Conservation (phyloP, 2,113 vertebrate species). For the Phylloscopus trochiloides region DNA sequence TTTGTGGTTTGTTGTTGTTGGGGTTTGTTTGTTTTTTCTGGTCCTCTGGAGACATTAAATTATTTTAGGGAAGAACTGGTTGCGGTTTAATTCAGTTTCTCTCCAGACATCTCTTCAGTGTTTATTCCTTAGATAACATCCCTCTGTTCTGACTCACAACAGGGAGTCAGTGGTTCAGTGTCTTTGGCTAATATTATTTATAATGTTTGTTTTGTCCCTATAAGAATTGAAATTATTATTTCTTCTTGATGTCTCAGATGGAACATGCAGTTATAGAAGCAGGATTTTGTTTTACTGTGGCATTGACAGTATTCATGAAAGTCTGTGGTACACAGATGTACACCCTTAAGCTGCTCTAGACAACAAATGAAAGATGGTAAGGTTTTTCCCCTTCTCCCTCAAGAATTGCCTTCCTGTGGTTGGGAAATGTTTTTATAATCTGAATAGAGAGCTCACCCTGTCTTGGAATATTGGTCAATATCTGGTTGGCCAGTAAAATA, state of each 20-base stretch:
- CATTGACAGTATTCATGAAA: background rate
- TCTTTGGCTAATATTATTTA: background rate
- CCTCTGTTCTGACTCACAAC: background rate
- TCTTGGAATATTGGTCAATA: background rate
- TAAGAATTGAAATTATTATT: background rate
- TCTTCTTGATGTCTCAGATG: background rate
- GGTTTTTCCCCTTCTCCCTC: background rate
- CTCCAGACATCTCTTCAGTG: background rate
- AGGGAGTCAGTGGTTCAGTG: fast-evolving
- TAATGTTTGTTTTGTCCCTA: background rate
- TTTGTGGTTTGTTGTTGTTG: too few relatives aligned
- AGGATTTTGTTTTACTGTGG: background rate
- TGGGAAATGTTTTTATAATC: background rate
- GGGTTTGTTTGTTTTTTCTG: background rate
- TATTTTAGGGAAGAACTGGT: background rate
- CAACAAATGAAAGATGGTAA: background rate
- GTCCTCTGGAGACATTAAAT: background rate
- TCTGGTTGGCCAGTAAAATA: background rate
- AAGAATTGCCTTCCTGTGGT: background rate
- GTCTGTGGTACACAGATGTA: background rate
- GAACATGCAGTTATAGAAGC: background rate
- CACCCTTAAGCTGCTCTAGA: background rate
- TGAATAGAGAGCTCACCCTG: background rate
- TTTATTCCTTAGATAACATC: background rate
- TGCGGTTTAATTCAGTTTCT: background rate